Evolutionary conservation across 1,140 invertebrate genomes (phyloP).

Genomic region (Diploscapter pachys): DNA sequence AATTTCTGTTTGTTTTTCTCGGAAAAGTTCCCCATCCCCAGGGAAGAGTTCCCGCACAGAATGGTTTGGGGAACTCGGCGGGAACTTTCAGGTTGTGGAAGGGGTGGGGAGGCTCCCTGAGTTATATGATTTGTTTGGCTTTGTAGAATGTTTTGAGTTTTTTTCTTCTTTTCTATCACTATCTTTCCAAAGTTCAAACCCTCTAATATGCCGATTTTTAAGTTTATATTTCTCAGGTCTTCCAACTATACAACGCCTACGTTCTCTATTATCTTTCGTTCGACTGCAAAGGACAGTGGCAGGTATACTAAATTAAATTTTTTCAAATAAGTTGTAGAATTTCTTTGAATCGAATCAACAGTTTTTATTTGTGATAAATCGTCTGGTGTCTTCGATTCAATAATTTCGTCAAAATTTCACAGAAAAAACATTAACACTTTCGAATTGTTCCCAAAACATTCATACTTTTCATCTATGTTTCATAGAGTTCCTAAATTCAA

Average conservation of each 20-base stretch:
- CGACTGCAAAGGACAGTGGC: conserved; percentile 50
- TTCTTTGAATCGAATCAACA: neutral
- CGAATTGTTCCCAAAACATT: neutral
- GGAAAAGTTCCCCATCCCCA: neutral
- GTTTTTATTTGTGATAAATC: no score
- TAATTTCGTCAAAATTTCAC: neutral
- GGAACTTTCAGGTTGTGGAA: neutral
- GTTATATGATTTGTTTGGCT: neutral
- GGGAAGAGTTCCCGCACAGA: neutral
- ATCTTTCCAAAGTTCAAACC: neutral
- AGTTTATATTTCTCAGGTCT: conserved; percentile 40
- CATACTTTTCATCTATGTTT: neutral
- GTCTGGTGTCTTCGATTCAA: no score
- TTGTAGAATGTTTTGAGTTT: neutral
- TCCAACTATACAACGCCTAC: conserved; percentile 54
- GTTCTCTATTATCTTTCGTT: conserved; percentile 35
- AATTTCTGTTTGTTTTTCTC: conserved; percentile 19
- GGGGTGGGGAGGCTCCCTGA: neutral
- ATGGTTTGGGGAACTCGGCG: conserved; percentile 1
- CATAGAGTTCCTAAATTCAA: neutral
- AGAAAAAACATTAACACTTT: neutral
- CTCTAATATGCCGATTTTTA: neutral
- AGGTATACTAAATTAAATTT: conserved; percentile 20
- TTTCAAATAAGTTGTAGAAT: neutral
- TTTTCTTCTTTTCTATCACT: conserved; percentile 5